A percentile compares a stretch with the other conserved stretches of the same genome.
Evolutionary conservation across 2,113 vertebrate species (phyloP).

Genomic region (Phylloscopus trochiloides): DNA sequence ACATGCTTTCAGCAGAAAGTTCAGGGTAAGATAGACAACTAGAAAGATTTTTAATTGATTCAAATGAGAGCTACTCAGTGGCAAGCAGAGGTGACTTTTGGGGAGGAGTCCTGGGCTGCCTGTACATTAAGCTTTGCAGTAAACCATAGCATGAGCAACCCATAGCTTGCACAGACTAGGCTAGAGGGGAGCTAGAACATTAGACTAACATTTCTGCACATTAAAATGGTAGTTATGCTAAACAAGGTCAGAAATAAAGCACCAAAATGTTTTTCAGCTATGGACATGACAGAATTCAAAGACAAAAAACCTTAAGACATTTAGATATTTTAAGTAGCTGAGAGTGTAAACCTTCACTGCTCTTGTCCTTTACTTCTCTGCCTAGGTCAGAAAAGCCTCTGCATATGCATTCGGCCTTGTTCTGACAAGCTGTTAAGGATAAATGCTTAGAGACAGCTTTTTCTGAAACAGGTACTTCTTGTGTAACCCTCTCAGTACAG

Average conservation of each 20-base stretch:
- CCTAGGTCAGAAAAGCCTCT: conserved; percentile 5
- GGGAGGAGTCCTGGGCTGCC: neutral
- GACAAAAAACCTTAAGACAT: neutral
- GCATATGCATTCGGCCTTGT: neutral
- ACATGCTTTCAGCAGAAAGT: neutral
- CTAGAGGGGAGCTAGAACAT: neutral
- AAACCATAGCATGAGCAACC: neutral
- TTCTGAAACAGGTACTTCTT: neutral
- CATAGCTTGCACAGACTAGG: neutral
- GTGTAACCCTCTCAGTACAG: neutral
- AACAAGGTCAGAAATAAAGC: neutral
- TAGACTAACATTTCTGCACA: neutral
- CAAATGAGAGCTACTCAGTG: neutral
- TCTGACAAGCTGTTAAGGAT: conserved; percentile 8
- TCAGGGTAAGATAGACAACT: neutral
- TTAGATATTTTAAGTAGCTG: neutral
- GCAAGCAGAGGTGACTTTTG: neutral
- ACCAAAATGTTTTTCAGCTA: neutral
- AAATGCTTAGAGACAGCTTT: neutral
- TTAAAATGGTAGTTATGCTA: neutral
- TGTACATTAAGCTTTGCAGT: neutral
- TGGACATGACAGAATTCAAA: neutral
- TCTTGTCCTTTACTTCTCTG: neutral
- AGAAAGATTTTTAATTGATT: neutral
- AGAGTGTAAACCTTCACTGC: neutral